Conservation (phyloP, 1,140 invertebrate species). For the Polypedilum vanderplanki region DNA sequence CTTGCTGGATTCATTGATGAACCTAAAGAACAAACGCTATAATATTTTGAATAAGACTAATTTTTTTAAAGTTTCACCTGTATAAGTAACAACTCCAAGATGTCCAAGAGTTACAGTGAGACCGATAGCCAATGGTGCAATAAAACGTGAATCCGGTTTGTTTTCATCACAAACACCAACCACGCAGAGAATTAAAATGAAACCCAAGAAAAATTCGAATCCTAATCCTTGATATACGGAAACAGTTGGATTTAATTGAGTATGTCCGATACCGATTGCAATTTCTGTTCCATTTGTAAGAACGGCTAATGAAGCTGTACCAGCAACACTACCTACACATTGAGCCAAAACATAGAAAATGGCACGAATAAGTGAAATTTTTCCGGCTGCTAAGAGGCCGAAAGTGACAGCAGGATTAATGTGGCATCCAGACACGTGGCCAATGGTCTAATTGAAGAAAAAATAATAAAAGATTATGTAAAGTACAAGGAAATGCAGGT, state of each 20-base stretch:
- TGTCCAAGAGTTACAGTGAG: conserved; percentile 81
- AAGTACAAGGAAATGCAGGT: not conserved
- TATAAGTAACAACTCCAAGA: conserved; percentile 74
- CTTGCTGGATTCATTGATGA: conserved; percentile 85
- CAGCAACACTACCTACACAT: conserved; percentile 74
- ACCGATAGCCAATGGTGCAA: conserved; percentile 83
- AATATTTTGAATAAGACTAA: too few relatives aligned
- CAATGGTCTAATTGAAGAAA: conserved; percentile 55
- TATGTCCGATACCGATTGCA: conserved; percentile 55
- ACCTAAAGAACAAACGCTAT: too few relatives aligned
- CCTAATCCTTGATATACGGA: conserved; percentile 71
- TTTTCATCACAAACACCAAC: conserved; percentile 76
- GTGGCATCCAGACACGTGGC: conserved; percentile 84
- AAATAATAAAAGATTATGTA: not conserved
- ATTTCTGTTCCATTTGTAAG: conserved; percentile 41
- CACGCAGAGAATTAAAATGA: conserved; percentile 79
- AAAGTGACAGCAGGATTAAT: conserved; percentile 85
- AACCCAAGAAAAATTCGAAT: conserved; percentile 83
- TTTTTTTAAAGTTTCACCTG: conserved; percentile 47
- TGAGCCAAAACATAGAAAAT: conserved; percentile 78
- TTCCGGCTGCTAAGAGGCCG: conserved; percentile 69
- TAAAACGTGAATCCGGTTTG: conserved; percentile 58
- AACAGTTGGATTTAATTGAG: conserved; percentile 51
- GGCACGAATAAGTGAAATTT: conserved; percentile 65
- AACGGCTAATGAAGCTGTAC: conserved; percentile 61